phyloP scores from a whole-genome alignment of 2,797 vertebrate species.

The Hozukius guyotensis region DNA sequence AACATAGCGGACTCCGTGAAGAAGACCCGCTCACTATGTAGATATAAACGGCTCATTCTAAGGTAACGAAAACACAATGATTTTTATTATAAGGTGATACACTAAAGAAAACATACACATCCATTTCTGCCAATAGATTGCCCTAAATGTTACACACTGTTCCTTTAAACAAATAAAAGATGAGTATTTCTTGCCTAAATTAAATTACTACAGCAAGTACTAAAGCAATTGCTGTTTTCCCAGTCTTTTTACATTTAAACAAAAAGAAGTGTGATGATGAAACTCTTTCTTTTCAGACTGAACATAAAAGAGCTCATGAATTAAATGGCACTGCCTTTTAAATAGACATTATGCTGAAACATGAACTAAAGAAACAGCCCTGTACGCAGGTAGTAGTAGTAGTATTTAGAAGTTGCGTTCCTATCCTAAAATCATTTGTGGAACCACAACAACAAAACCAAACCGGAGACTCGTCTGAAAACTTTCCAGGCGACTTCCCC shows the following conservation, averaged over 20 bases:
- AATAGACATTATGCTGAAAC: background rate
- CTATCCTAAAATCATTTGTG: conserved; percentile 21
- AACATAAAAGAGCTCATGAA: background rate
- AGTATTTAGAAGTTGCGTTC: conserved; percentile 1
- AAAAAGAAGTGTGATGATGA: background rate
- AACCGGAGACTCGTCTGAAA: conserved; percentile 58
- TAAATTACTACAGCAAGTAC: background rate
- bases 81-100: too few relatives aligned
- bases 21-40: too few relatives aligned
- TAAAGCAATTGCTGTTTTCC: background rate
- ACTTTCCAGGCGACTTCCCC: conserved; percentile 52
- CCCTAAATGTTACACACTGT: too few relatives aligned
- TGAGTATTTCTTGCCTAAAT: background rate
- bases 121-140: too few relatives aligned
- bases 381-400: background rate
- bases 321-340: background rate
- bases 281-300: background rate
- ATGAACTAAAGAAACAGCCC: background rate
- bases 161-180: too few relatives aligned
- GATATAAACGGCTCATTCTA: too few relatives aligned
- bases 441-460: conserved; percentile 32
- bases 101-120: too few relatives aligned
- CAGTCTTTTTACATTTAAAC: background rate
- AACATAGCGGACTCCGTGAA: too few relatives aligned
- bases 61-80: too few relatives aligned